A percentile compares a stretch with the other conserved stretches of the same genome.
phyloP scores from a whole-genome alignment of 2,888 invertebrate genomes.

The Helobdella robusta region DNA sequence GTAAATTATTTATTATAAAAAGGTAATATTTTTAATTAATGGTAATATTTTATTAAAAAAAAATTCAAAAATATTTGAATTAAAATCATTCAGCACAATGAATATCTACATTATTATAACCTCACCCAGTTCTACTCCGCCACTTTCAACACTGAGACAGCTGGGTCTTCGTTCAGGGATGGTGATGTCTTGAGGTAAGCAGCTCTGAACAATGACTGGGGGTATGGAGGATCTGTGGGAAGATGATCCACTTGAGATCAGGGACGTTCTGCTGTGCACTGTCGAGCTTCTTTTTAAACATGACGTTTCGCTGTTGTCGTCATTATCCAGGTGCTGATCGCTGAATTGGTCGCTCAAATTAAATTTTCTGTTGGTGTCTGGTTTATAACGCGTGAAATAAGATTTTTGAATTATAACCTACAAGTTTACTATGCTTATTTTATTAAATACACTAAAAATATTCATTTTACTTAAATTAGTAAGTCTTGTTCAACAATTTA shows the following conservation, averaged over 20 bases:
- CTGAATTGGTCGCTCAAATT: too few relatives aligned
- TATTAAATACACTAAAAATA: too few relatives aligned
- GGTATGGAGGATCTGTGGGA: constrained; percentile 16
- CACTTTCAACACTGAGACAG: constrained; percentile 20
- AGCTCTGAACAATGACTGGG: constrained; percentile 15
- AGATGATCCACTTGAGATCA: constrained; percentile 18
- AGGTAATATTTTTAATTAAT: background rate
- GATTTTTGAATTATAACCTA: too few relatives aligned
- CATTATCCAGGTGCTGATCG: too few relatives aligned
- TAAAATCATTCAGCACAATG: background rate
- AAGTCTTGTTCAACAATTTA: too few relatives aligned
- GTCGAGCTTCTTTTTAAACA: constrained; percentile 33
- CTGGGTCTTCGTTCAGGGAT: constrained; percentile 18
- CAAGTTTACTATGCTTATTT: too few relatives aligned
- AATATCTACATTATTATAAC: background rate
- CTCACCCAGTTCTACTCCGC: constrained; percentile 5
- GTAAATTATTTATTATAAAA: background rate
- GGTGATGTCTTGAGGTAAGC: constrained; percentile 10
- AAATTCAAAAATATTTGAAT: background rate
- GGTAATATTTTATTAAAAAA: background rate
- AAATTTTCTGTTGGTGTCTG: too few relatives aligned
- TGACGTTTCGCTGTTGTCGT: background rate
- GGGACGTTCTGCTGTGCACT: constrained; percentile 29
- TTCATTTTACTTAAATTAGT: too few relatives aligned
- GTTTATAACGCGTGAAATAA: too few relatives aligned